These are phyloP conservation scores for Drosophila demipolita DNA, from an alignment of 2,888 invertebrate genomes.

Conservation along the genomic window DNA sequence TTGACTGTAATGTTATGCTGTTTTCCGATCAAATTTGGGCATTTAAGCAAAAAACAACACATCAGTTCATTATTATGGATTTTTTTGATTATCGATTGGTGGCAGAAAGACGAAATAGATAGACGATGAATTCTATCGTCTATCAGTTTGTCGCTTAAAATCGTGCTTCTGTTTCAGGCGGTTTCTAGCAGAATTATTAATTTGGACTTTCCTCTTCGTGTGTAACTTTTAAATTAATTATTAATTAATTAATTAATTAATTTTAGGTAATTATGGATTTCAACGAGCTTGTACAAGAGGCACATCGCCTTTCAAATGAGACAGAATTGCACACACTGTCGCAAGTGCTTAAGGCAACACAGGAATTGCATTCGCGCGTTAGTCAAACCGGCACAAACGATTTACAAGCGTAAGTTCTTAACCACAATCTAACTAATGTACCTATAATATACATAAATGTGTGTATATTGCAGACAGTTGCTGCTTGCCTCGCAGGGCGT, in stretches of 20 bases:
- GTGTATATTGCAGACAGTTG: constrained; percentile 89
- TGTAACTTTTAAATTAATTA: not conserved
- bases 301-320: constrained; percentile 95
- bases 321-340: constrained; percentile 94
- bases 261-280: constrained; percentile 89
- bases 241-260: too few species aligned
- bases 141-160: constrained; percentile 12
- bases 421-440: not conserved
- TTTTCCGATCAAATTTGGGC: not conserved
- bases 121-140: not conserved
- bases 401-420: constrained; percentile 91
- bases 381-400: constrained; percentile 94
- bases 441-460: not conserved
- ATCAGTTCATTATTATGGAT: too few species aligned
- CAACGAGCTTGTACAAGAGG: constrained; percentile 94
- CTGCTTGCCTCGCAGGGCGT: constrained; percentile 96
- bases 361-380: constrained; percentile 94
- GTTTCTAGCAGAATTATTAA: constrained; percentile 4
- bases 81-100: constrained; percentile 1
- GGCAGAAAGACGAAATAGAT: not conserved
- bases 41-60: not conserved
- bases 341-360: constrained; percentile 96
- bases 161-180: not conserved
- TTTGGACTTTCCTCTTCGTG: not conserved
- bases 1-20: not conserved